These are phyloP conservation scores for Hypsopygia costalis DNA, from an alignment of 2,888 invertebrate species.

Conservation along the genomic window DNA sequence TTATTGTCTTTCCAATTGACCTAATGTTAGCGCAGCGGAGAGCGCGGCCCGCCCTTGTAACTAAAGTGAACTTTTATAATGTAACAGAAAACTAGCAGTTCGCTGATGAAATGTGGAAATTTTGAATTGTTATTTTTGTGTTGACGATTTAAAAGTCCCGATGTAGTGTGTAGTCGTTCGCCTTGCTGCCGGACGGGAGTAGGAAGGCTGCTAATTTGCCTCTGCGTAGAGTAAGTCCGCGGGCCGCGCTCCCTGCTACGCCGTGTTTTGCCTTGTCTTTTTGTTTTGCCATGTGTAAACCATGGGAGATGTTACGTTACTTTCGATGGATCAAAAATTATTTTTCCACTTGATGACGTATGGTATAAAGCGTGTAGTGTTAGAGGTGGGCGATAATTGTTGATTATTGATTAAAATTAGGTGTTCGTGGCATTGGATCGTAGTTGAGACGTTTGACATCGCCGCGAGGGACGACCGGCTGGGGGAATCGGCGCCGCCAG, in stretches of 20 bases:
- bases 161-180: no score
- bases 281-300: constrained; percentile 61
- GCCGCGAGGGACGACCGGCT: constrained; percentile 10
- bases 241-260: constrained; percentile 20
- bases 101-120: no score
- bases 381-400: constrained; percentile 77
- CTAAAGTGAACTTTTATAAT: no score
- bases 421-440: constrained; percentile 72
- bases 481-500: neutral
- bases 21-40: constrained; percentile 26
- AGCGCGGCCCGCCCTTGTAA: constrained; percentile 23
- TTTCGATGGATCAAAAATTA: constrained; percentile 74
- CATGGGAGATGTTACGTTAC: constrained; percentile 66
- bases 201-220: no score
- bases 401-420: constrained; percentile 80
- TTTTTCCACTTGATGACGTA: constrained; percentile 77
- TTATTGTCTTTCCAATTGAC: constrained; percentile 42
- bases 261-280: constrained; percentile 57
- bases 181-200: no score
- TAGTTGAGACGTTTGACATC: constrained; percentile 39
- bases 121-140: no score
- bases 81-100: no score
- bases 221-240: constrained; percentile 30
- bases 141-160: no score
- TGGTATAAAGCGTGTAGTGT: constrained; percentile 70